Evolutionary conservation across 2,113 vertebrate genomes (phyloP), one percentile per base, ranked within the genome.

Genomic region (Perca flavescens): DNA sequence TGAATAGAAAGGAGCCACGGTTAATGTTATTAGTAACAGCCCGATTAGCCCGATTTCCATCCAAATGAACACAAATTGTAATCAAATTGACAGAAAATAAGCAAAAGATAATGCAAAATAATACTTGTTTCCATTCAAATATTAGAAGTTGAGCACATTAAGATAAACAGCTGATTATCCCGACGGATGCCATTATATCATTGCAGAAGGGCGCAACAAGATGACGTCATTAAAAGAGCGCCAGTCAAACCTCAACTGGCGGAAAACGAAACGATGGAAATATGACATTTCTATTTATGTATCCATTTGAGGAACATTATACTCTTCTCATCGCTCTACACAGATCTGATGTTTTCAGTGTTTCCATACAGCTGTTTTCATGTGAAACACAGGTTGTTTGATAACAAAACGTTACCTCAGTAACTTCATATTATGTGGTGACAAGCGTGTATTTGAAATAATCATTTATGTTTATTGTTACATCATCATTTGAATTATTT

Each of bases 351-450:
- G 40, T 47, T 65, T 64, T 65, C n/a, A 22, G 63, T 65, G 22
- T 68, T 68, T 66, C 2, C 65, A 13, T 6, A 17, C 47, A 52
- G 49, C 47, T 69, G 66, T 69, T 69, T 69, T 52, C 5, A 67
- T 67, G 3, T 10, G 34, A 34, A 34, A 34, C 34, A 34, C 34
- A 34, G 34, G 34, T 34, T 34, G n/a, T 47, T n/a, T 65, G 43
- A 65, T 43, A 34, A 22, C 22, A 7, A 22, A 65, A 46, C 34
- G 4, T 25, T 28, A 28, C 28, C 28, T 28, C 28, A 46, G n/a
- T 46, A 47, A 25, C 3, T 3, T 66, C 12, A 31, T 50, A 31
- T 31, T 50, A 67, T 67, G 46, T 28, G 15, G 43, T 25, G 16
- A 49, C 8, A 66, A 4, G 17, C 14, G 5, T 68, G 46, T 50